These are phyloP conservation scores for Agrilus cyanescens DNA, from an alignment of 2,888 invertebrate genomes.

Conservation along the genomic window DNA sequence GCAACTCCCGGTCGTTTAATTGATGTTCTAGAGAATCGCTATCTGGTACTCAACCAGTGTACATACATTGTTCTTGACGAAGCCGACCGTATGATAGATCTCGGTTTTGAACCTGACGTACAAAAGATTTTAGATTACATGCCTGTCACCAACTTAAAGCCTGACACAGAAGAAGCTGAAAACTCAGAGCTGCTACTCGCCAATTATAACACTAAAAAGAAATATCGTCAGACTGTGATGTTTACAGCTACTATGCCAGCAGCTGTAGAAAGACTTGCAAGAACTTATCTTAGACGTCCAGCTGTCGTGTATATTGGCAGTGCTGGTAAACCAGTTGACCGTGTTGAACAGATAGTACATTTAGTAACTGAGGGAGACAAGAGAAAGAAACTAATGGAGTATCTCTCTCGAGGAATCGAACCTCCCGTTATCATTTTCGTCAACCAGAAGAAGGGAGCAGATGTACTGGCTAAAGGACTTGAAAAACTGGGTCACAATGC, in stretches of 20 bases:
- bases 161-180: slow-evolving; percentile 96
- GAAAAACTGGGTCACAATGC: slow-evolving; percentile 96
- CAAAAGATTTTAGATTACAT: slow-evolving; percentile 96
- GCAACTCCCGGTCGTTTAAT: slow-evolving; percentile 99
- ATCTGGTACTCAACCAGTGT: slow-evolving; percentile 91
- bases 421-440: slow-evolving; percentile 99
- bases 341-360: slow-evolving; percentile 94
- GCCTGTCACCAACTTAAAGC: slow-evolving; percentile 96
- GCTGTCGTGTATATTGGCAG: slow-evolving; percentile 95
- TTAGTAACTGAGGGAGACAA: slow-evolving; percentile 94
- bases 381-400: slow-evolving; percentile 89
- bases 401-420: slow-evolving; percentile 80
- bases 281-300: slow-evolving; percentile 88
- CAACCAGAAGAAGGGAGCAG: slow-evolving; percentile 99
- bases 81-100: slow-evolving; percentile 99
- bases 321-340: slow-evolving; percentile 88
- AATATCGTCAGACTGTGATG: slow-evolving; percentile 99
- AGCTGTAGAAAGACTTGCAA: slow-evolving; percentile 90
- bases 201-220: slow-evolving; percentile 92
- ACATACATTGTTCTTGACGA: slow-evolving; percentile 95
- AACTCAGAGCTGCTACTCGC: slow-evolving; percentile 68
- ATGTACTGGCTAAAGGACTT: slow-evolving; percentile 90
- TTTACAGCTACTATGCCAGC: slow-evolving; percentile 99
- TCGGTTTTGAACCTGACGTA: slow-evolving; percentile 98
- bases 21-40: slow-evolving; percentile 96